A percentile compares a stretch with the other conserved stretches of the same genome.
These are phyloP conservation scores for Alosa sapidissima DNA, from an alignment of 2,797 vertebrate genomes.

Conservation along the genomic window DNA sequence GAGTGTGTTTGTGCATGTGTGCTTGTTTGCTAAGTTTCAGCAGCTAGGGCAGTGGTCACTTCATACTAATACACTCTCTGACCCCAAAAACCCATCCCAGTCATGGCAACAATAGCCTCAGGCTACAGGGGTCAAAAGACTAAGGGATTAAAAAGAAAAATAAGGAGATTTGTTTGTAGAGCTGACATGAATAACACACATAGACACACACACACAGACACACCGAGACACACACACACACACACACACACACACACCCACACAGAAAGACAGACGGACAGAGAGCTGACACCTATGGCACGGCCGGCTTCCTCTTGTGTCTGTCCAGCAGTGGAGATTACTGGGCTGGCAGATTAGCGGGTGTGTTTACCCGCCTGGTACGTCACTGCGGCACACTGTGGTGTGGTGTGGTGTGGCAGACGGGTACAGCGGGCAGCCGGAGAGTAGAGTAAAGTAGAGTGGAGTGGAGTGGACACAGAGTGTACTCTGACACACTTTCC, in stretches of 20 bases:
- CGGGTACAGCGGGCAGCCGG: too few relatives aligned
- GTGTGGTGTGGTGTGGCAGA: background rate
- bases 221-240: background rate
- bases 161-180: constrained; percentile 12
- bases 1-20: background rate
- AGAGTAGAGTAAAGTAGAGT: too few relatives aligned
- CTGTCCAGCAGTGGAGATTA: background rate
- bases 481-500: background rate
- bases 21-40: background rate
- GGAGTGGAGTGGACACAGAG: background rate
- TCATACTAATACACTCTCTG: constrained; percentile 12
- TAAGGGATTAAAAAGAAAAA: constrained; percentile 14
- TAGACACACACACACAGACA: background rate
- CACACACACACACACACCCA: background rate
- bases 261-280: background rate
- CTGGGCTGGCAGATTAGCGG: background rate
- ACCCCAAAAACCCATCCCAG: background rate
- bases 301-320: background rate
- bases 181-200: constrained; percentile 16
- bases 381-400: background rate
- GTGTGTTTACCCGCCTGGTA: background rate
- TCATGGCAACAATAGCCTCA: constrained; percentile 11
- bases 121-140: background rate
- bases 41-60: background rate
- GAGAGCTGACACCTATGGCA: background rate